These are phyloP conservation scores for Leptoclinus maculatus DNA, from an alignment of 2,797 vertebrate species.

Conservation along the genomic window DNA sequence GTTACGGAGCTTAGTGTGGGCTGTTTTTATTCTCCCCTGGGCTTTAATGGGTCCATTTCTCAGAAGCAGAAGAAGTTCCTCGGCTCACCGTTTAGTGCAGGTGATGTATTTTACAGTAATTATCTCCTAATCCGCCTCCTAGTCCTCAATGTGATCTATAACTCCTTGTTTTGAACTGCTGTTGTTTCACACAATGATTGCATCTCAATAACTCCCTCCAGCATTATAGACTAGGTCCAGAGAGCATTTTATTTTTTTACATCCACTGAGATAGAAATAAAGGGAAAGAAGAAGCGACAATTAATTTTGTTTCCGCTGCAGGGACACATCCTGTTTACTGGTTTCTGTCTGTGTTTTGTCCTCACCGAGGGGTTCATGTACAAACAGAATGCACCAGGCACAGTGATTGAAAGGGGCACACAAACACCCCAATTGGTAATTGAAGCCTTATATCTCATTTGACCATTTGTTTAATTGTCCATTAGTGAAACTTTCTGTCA, in stretches of 20 bases:
- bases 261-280: conserved; percentile 33
- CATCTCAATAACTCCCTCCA: conserved; percentile 55
- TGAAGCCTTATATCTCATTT: conserved; percentile 75
- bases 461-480: conserved; percentile 81
- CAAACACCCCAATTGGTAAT: conserved; percentile 66
- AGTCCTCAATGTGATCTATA: conserved; percentile 56
- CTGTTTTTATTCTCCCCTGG: conserved; percentile 66
- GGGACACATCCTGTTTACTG: conserved; percentile 33
- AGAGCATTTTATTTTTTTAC: conserved; percentile 43
- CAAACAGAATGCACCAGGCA: conserved; percentile 28
- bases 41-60: conserved; percentile 78
- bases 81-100: conserved; percentile 68
- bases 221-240: conserved; percentile 13
- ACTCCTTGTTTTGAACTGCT: conserved; percentile 63
- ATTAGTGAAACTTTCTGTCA: conserved; percentile 80
- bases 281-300: conserved; percentile 25
- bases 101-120: conserved; percentile 79
- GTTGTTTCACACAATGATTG: conserved; percentile 55
- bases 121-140: conserved; percentile 69
- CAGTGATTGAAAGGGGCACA: conserved; percentile 54
- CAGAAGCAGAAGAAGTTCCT: conserved; percentile 62
- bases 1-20: conserved; percentile 65
- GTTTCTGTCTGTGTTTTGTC: conserved; percentile 13
- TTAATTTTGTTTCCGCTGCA: conserved; percentile 5
- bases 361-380: conserved; percentile 24